phyloP scores from a whole-genome alignment of 2,797 vertebrate genomes.

The Poecilia picta region DNA sequence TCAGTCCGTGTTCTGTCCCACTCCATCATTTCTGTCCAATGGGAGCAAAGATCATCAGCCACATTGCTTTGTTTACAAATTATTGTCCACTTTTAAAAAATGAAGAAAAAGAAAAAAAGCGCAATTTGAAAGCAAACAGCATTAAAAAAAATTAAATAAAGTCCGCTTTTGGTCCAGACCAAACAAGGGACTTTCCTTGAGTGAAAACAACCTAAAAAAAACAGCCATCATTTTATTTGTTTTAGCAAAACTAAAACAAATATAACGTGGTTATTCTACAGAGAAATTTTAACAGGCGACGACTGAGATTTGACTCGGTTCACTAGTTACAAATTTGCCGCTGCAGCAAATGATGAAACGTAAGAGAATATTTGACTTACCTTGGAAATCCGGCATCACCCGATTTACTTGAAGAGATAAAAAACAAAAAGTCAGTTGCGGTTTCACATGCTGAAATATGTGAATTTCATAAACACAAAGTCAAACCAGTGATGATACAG shows the following conservation, averaged over 20 bases:
- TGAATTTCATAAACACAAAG: no score
- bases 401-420: conserved; percentile 64
- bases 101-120: no score
- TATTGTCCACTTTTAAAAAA: no score
- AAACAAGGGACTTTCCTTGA: no score
- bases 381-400: conserved; percentile 74
- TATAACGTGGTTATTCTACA: neutral
- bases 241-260: neutral
- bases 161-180: no score
- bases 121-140: no score
- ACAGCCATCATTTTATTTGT: no score
- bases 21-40: no score
- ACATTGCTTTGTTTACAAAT: no score
- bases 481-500: neutral
- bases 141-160: no score
- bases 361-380: conserved; percentile 45
- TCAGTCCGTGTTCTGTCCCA: no score
- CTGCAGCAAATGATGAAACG: neutral
- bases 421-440: conserved; percentile 3
- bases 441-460: neutral
- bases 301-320: neutral
- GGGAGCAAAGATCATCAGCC: no score
- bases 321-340: neutral
- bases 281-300: neutral
- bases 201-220: neutral